A percentile compares a stretch with the other conserved stretches of the same genome.
These are phyloP conservation scores for Zaprionus africanus DNA, from an alignment of 1,140 invertebrate genomes.

Conservation along the genomic window DNA sequence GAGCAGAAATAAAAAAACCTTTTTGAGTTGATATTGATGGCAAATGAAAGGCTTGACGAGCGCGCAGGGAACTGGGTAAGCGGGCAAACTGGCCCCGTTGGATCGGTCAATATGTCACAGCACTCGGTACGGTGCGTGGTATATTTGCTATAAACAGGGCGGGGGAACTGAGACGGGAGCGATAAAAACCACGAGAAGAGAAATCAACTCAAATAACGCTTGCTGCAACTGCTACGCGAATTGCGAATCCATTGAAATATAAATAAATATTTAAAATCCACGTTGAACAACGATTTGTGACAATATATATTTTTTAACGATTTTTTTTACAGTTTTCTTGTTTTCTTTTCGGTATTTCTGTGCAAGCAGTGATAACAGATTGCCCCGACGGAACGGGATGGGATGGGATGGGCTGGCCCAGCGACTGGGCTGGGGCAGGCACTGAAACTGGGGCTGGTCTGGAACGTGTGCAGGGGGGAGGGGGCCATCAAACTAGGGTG, in stretches of 20 bases:
- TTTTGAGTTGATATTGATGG: constrained; percentile 27
- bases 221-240: constrained; percentile 28
- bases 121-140: constrained; percentile 30
- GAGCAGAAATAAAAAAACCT: constrained; percentile 26
- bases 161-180: not conserved
- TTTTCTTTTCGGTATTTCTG: constrained; percentile 26
- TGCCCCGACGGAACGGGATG: constrained; percentile 31
- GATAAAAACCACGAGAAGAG: constrained; percentile 10
- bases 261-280: constrained; percentile 72
- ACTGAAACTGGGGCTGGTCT: constrained; percentile 3
- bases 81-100: constrained; percentile 6
- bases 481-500: constrained; percentile 66
- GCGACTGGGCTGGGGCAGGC: constrained; percentile 20
- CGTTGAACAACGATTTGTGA: constrained; percentile 61
- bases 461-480: constrained; percentile 42
- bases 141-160: constrained; percentile 46
- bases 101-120: constrained; percentile 76
- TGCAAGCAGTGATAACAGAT: constrained; percentile 65
- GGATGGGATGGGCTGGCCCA: constrained; percentile 19
- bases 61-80: not conserved
- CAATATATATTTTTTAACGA: constrained; percentile 52
- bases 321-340: constrained; percentile 23
- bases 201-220: constrained; percentile 54
- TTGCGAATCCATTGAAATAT: constrained; percentile 73
- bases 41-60: constrained; percentile 11